Evolutionary conservation across 2,113 vertebrate genomes (phyloP).

Genomic region (Nettapus auritus): DNA sequence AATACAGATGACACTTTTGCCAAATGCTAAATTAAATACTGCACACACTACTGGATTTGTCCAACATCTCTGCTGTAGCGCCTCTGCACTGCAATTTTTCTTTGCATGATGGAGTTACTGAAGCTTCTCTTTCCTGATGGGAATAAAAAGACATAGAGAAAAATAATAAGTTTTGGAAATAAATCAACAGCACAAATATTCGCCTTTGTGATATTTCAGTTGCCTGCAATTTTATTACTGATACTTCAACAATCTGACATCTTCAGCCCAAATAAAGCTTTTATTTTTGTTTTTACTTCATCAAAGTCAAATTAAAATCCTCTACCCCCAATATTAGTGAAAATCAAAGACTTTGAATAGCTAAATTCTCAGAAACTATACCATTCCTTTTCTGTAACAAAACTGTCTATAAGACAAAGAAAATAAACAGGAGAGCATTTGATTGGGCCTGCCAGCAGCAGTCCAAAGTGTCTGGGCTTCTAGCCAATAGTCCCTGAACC

Average conservation of each 20-base stretch:
- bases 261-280: not conserved
- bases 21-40: not conserved
- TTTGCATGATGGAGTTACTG: not conserved
- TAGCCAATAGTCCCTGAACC: slow-evolving; percentile 16
- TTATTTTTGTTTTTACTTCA: not conserved
- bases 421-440: not conserved
- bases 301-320: not conserved
- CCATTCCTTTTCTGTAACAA: not conserved
- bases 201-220: not conserved
- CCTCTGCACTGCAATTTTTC: not conserved
- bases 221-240: not conserved
- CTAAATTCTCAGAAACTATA: not conserved
- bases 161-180: not conserved
- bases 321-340: not conserved
- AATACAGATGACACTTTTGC: not conserved
- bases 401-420: not conserved
- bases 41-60: not conserved
- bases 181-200: not conserved
- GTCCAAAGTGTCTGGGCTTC: not conserved
- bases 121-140: not conserved
- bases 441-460: not conserved
- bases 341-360: not conserved
- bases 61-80: not conserved
- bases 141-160: not conserved
- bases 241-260: not conserved